These are phyloP conservation scores for Diplazon laetatorius DNA, from an alignment of 2,888 invertebrate genomes.

Conservation along the genomic window DNA sequence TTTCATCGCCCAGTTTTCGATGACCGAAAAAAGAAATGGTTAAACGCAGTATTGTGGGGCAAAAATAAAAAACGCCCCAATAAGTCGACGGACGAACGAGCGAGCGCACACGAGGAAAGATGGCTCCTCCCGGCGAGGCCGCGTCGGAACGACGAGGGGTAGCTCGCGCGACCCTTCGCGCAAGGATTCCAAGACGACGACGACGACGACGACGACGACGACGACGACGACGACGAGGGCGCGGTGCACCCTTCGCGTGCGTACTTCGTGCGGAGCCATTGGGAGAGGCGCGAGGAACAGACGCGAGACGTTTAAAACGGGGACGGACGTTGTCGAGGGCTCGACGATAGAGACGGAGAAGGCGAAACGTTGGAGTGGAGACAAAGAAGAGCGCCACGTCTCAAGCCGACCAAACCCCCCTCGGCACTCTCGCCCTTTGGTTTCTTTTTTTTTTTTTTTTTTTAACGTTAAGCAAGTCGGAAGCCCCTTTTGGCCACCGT, in stretches of 20 bases:
- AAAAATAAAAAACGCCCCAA: slow-evolving; percentile 36
- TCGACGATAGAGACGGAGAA: slow-evolving; percentile 40
- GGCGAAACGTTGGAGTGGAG: slow-evolving; percentile 41
- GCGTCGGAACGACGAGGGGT: slow-evolving; percentile 25
- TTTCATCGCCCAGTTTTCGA: neutral
- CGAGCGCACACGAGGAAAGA: slow-evolving; percentile 29
- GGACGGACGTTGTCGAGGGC: slow-evolving; percentile 44
- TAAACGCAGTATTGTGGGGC: neutral
- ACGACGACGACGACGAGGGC: too few relatives aligned
- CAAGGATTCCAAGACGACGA: slow-evolving; percentile 44
- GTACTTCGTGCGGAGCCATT: slow-evolving; percentile 73
- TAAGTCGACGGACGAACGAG: slow-evolving; percentile 44
- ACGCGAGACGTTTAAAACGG: slow-evolving; percentile 30
- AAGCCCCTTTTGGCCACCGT: slow-evolving; percentile 81
- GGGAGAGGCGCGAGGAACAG: slow-evolving; percentile 71
- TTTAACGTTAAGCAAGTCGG: slow-evolving; percentile 80
- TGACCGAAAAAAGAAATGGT: neutral
- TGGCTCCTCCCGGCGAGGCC: slow-evolving; percentile 56
- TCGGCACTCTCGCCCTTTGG: slow-evolving; percentile 80
- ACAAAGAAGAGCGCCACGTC: slow-evolving; percentile 62
- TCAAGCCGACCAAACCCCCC: slow-evolving; percentile 75
- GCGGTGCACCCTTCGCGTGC: slow-evolving; percentile 55
- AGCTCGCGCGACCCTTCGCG: slow-evolving; percentile 52
- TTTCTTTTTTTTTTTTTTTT: too few relatives aligned
- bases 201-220: too few relatives aligned